Conservation (phyloP, 2,797 vertebrate genomes). For the Chelmon rostratus region DNA sequence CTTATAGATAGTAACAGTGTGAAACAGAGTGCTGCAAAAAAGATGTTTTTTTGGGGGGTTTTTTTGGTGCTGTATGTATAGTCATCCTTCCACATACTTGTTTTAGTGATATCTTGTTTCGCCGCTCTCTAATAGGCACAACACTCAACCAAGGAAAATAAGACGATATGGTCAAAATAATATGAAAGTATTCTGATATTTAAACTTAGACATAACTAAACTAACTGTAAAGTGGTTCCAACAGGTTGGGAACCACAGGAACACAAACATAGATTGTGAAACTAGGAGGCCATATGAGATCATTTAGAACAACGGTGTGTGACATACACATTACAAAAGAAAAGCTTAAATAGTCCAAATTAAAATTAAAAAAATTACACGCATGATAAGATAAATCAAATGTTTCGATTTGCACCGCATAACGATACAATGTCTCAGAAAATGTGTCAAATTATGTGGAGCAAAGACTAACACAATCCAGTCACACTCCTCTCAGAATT, state of each 20-base stretch:
- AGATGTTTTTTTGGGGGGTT: background rate
- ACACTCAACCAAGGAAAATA: background rate
- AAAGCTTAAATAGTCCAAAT: background rate
- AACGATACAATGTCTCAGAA: background rate
- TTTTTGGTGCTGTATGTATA: background rate
- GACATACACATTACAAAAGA: background rate
- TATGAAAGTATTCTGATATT: background rate
- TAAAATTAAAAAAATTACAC: background rate
- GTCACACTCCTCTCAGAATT: background rate
- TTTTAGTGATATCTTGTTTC: background rate
- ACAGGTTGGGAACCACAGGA: background rate
- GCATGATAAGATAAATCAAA: background rate
- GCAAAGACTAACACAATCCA: background rate
- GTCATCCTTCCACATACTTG: background rate
- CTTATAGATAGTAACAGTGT: background rate
- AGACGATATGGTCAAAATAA: background rate
- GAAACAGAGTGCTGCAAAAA: background rate
- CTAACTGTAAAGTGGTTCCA: background rate
- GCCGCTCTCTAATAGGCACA: background rate
- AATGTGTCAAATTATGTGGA: background rate
- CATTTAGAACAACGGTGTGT: background rate
- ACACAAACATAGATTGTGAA: background rate
- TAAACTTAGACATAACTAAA: too few relatives aligned
- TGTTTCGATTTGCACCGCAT: background rate
- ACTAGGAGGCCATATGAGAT: background rate